A percentile compares a stretch with the other conserved stretches of the same genome.
phyloP scores from a whole-genome alignment of 2,888 invertebrate species.

The Diaperis boleti region DNA sequence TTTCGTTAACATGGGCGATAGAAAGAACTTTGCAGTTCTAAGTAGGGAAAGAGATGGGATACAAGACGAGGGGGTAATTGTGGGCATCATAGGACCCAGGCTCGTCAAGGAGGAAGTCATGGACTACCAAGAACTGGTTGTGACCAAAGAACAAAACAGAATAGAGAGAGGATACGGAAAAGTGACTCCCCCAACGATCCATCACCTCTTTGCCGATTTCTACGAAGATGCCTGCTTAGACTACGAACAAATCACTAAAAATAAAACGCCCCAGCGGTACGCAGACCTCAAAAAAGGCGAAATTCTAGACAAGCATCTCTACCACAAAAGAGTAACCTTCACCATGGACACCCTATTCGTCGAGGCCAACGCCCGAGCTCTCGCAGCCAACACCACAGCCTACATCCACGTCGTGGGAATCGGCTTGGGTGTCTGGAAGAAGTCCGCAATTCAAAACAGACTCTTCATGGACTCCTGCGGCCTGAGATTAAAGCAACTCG shows the following conservation, averaged over 20 bases:
- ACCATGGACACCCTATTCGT: slow-evolving; percentile 73
- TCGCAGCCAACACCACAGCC: slow-evolving; percentile 67
- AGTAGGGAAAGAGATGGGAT: slow-evolving; percentile 64
- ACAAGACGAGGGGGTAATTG: slow-evolving; percentile 66
- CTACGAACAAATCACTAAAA: slow-evolving; percentile 37
- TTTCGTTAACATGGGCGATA: slow-evolving; percentile 71
- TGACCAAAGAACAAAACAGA: slow-evolving; percentile 65
- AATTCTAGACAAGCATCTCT: slow-evolving; percentile 57
- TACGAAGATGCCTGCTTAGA: slow-evolving; percentile 48
- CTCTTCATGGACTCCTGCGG: slow-evolving; percentile 75
- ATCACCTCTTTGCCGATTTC: slow-evolving; percentile 55
- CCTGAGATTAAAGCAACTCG: slow-evolving; percentile 67
- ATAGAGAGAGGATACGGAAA: slow-evolving; percentile 66
- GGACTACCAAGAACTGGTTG: slow-evolving; percentile 74
- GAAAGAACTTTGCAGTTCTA: slow-evolving; percentile 68
- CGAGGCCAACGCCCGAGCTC: slow-evolving; percentile 73
- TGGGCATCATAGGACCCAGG: slow-evolving; percentile 70
- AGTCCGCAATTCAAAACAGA: slow-evolving; percentile 72
- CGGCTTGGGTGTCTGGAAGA: slow-evolving; percentile 78
- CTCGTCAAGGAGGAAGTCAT: slow-evolving; percentile 69
- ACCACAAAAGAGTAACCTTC: slow-evolving; percentile 69
- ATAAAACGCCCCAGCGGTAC: slow-evolving; percentile 31
- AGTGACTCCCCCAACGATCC: slow-evolving; percentile 44
- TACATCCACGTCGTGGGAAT: slow-evolving; percentile 77
- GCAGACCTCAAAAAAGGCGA: slow-evolving; percentile 37